Percentiles rank a stretch among this genome's conserved stretches.
These are phyloP conservation scores for Alexandromys fortis DNA, from an alignment of 2,113 vertebrate genomes.

Conservation along the genomic window DNA sequence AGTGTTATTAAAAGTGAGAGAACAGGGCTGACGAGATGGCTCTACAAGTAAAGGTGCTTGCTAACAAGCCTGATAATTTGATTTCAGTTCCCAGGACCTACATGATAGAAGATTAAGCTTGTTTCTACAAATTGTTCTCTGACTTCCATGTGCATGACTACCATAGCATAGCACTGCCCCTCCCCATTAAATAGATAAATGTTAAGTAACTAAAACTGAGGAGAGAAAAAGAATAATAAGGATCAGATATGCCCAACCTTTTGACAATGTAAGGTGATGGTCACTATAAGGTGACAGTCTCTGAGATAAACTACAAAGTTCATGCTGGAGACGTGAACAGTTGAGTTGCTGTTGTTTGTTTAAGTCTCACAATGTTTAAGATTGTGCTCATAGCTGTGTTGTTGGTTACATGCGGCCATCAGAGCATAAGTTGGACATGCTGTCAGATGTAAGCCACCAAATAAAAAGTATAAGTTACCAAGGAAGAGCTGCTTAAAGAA, in stretches of 20 bases:
- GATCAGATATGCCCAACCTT: background rate
- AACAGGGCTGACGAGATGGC: background rate
- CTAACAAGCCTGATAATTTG: background rate
- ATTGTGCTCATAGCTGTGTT: no score
- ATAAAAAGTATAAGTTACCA: background rate
- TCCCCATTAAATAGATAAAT: background rate
- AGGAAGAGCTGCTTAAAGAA: background rate
- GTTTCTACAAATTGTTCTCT: no score
- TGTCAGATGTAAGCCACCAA: background rate
- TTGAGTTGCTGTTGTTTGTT: background rate
- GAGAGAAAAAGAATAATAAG: background rate
- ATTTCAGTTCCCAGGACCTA: background rate
- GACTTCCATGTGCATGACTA: background rate
- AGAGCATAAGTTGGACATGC: background rate
- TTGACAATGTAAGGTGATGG: background rate
- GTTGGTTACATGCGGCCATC: background rate
- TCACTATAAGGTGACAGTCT: no score
- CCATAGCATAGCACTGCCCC: background rate
- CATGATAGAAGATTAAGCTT: background rate
- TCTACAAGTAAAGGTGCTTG: background rate
- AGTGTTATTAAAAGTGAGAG: background rate
- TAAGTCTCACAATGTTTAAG: background rate
- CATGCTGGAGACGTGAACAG: background rate
- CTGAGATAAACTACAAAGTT: background rate
- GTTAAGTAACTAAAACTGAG: background rate